phyloP scores from a whole-genome alignment of 1,140 invertebrate species.

The Leptinotarsa defecta region DNA sequence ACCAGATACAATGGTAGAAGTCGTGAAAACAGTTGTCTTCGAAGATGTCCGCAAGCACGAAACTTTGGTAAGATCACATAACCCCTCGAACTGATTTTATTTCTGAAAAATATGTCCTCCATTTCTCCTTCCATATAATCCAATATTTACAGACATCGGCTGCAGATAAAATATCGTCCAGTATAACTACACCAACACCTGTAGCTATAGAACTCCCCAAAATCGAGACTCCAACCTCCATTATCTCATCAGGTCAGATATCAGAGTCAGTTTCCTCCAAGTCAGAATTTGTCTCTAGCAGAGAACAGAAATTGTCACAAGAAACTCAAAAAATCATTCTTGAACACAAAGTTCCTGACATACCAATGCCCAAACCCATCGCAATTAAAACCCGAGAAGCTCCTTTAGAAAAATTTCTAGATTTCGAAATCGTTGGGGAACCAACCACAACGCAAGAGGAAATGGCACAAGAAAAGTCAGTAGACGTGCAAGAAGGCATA shows the following conservation, averaged over 20 bases:
- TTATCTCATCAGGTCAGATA: conserved; percentile 27
- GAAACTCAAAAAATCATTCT: conserved; percentile 46
- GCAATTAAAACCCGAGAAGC: conserved; percentile 27
- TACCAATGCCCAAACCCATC: conserved; percentile 45
- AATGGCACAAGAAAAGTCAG: conserved; percentile 45
- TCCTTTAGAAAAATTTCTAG: conserved; percentile 37
- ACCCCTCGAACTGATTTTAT: neutral
- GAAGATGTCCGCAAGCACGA: conserved; percentile 60
- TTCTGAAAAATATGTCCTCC: conserved; percentile 45
- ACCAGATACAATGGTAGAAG: conserved; percentile 69
- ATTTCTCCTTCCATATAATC: neutral
- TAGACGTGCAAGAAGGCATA: conserved; percentile 49
- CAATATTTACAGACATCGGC: conserved; percentile 46
- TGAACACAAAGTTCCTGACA: conserved; percentile 45
- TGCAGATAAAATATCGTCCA: conserved; percentile 49
- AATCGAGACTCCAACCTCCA: conserved; percentile 22
- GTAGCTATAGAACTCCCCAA: conserved; percentile 35
- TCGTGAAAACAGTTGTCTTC: conserved; percentile 69
- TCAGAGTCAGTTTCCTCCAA: conserved; percentile 44
- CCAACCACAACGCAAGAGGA: conserved; percentile 34
- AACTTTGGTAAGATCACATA: conserved; percentile 50
- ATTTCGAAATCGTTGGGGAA: conserved; percentile 39
- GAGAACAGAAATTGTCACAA: conserved; percentile 47
- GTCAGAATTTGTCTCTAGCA: conserved; percentile 46
- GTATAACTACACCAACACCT: conserved; percentile 34